Evolutionary conservation across 2,888 invertebrate genomes (phyloP), one percentile per base, ranked within the genome.

Genomic region (Andrena minutula): DNA sequence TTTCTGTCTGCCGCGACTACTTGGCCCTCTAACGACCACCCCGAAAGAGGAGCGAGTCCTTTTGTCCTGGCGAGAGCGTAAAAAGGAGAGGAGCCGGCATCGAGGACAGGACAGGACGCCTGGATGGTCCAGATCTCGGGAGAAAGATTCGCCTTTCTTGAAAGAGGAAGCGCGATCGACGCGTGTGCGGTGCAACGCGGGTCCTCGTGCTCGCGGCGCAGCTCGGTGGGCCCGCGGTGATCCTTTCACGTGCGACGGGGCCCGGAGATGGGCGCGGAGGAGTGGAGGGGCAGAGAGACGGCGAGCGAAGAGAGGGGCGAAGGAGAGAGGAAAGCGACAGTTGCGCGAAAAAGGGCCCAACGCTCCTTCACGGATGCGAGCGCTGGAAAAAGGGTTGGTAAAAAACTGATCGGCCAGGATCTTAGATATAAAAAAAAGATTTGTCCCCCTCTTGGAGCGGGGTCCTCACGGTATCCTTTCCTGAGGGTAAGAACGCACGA

Each of bases 351-450:
- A 90, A 90, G 88, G 88, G 83, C 83, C 86, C 84, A 61, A 49
- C 53, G 79, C 60, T 83, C 69, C 56, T 76, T 78, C 70, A 78
- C 85, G 88, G 88, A 83, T 76, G 88, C 85, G 90, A 83, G 79
- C 75, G 86, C 86, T 81, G 88, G 88, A 89, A 92, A 93, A 93
- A 92, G 93, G 93, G 93, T 93, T 93, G 87, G 91, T 92, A 68
- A 79, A 93, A 93, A 93, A 93, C 91, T 90, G 92, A 93, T 93
- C 93, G 91, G 89, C 90, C 90, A 91, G 91, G 91, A 92, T 92
- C 91, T 92, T 71, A 91, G 92, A 93, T 91, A 90, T 88, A 89
- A 87, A 89, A 91, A 89, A 91, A 90, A 92, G 89, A 89, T 90
- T 91, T 88, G 90, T 90, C 90, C 89, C 92, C 88, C 78, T 80